Percentiles rank a stretch among this genome's conserved stretches.
These are phyloP conservation scores for Tetramorium bicarinatum DNA, from an alignment of 2,888 invertebrate genomes.

Conservation along the genomic window DNA sequence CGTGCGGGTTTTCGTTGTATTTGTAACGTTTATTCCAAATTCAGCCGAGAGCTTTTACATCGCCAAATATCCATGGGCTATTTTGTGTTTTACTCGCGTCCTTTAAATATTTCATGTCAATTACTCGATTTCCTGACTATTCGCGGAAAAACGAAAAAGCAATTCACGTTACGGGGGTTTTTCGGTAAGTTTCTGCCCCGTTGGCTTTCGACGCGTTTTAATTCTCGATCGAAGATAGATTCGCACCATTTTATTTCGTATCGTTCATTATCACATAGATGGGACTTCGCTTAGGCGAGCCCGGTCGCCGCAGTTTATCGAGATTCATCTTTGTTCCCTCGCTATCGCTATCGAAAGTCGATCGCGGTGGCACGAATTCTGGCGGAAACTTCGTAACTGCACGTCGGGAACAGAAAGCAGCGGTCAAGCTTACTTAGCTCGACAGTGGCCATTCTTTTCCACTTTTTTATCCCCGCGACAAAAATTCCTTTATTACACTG, in stretches of 20 bases:
- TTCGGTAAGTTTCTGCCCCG: not conserved
- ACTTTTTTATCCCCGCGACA: conserved; percentile 21
- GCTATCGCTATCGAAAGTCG: conserved; percentile 43
- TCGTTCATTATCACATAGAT: conserved; percentile 47
- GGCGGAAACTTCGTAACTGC: conserved; percentile 39
- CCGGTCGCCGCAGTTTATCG: conserved; percentile 21
- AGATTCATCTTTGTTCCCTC: conserved; percentile 25
- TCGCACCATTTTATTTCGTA: not conserved
- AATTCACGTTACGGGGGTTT: not conserved
- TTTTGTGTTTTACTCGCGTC: conserved; percentile 9
- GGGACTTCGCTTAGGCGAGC: conserved; percentile 14
- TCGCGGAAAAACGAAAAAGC: not conserved
- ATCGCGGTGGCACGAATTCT: conserved; percentile 33
- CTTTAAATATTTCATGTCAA: conserved; percentile 37
- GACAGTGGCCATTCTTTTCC: conserved; percentile 32
- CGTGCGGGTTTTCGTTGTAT: not conserved
- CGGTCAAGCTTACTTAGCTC: conserved; percentile 54
- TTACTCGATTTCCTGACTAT: not conserved
- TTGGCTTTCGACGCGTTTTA: not conserved
- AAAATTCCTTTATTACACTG: conserved; percentile 44
- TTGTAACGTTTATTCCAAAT: conserved; percentile 39
- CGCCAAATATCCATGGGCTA: not conserved
- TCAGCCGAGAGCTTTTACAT: conserved; percentile 28
- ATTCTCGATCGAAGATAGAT: not conserved
- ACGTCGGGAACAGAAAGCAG: conserved; percentile 34